phyloP scores from a whole-genome alignment of 2,888 invertebrate genomes.

The Athalia cordata region DNA sequence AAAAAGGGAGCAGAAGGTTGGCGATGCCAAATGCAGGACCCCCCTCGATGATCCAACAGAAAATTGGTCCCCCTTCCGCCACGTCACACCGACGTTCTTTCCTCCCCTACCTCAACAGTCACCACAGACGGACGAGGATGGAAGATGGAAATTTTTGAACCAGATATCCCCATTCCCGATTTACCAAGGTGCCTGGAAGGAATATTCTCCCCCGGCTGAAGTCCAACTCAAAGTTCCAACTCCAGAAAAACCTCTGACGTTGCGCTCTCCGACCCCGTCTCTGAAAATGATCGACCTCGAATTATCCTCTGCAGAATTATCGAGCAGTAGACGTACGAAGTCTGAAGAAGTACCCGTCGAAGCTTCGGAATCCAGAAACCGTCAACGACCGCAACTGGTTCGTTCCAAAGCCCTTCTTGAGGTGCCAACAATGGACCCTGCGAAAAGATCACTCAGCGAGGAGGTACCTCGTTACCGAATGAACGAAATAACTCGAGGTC shows the following conservation, averaged over 20 bases:
- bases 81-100: slow-evolving; percentile 68
- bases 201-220: slow-evolving; percentile 65
- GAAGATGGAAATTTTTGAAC: slow-evolving; percentile 68
- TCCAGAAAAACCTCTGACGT: slow-evolving; percentile 54
- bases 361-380: slow-evolving; percentile 61
- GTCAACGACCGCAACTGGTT: slow-evolving; percentile 65
- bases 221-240: slow-evolving; percentile 1
- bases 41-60: slow-evolving; percentile 50
- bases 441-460: slow-evolving; percentile 70
- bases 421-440: slow-evolving; percentile 60
- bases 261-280: slow-evolving; percentile 53
- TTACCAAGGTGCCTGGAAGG: slow-evolving; percentile 71
- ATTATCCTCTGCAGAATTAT: neutral
- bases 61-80: slow-evolving; percentile 62
- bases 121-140: slow-evolving; percentile 64
- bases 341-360: slow-evolving; percentile 22
- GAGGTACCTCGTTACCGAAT: slow-evolving; percentile 66
- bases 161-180: slow-evolving; percentile 69
- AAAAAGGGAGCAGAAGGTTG: slow-evolving; percentile 65
- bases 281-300: slow-evolving; percentile 46
- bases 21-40: slow-evolving; percentile 63
- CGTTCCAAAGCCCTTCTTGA: slow-evolving; percentile 68
- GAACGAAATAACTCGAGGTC: slow-evolving; percentile 61
- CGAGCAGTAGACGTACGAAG: neutral
- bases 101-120: slow-evolving; percentile 65